Evolutionary conservation across 2,797 vertebrate genomes (phyloP).

Genomic region (Okamejei kenojei): DNA sequence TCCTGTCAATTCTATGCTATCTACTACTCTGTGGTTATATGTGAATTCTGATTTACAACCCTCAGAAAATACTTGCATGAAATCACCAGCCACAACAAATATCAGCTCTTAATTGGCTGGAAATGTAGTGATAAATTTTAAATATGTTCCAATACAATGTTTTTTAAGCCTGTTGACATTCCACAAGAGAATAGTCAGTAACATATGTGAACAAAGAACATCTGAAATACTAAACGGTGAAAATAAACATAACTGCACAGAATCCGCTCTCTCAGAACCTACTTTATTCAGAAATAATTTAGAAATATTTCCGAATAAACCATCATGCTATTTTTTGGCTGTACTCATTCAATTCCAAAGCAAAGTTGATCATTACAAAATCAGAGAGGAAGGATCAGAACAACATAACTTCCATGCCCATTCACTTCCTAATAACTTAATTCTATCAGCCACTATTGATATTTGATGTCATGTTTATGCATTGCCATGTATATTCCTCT

Average conservation of each 20-base stretch:
- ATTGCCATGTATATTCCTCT: too few species aligned
- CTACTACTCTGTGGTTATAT: neutral
- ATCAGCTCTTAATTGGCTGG: neutral
- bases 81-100: neutral
- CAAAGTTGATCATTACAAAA: neutral
- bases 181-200: constrained; percentile 17
- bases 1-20: constrained; percentile 15
- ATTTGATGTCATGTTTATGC: too few species aligned
- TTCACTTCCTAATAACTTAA: too few species aligned
- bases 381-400: neutral
- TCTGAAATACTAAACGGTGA: neutral
- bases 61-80: neutral
- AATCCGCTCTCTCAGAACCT: neutral
- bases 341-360: neutral
- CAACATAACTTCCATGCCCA: neutral
- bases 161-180: neutral
- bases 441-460: too few species aligned
- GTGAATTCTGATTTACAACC: neutral
- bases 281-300: constrained; percentile 5
- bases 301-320: neutral
- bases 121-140: neutral
- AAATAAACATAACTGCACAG: neutral
- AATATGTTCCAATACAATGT: constrained; percentile 19
- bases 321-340: neutral
- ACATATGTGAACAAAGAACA: neutral